Percentiles rank a stretch among this genome's conserved stretches.
Conservation (phyloP, 2,888 invertebrate species). For the Scaptomyza cyrtandrae region DNA sequence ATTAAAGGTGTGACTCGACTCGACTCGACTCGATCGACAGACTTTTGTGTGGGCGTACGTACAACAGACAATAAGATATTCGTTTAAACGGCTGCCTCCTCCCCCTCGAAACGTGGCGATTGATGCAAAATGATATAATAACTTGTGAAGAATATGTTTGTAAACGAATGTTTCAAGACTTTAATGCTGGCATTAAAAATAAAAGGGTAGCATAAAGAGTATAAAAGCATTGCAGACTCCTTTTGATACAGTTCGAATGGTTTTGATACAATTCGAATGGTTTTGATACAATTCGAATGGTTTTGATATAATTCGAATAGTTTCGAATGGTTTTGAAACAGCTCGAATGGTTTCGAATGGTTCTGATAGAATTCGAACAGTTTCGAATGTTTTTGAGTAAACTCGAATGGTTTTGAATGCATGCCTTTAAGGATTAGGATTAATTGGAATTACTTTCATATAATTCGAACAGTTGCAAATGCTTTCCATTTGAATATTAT, state of each 20-base stretch:
- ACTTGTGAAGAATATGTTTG: not conserved
- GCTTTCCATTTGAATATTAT: too few species aligned
- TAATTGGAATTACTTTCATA: too few species aligned
- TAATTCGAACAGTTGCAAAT: too few species aligned
- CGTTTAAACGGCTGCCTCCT: constrained; percentile 15
- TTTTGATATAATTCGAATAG: too few species aligned
- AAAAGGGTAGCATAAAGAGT: not conserved
- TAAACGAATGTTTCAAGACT: too few species aligned
- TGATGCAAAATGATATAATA: not conserved
- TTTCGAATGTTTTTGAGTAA: not conserved
- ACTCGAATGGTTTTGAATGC: too few species aligned
- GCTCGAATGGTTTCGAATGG: too few species aligned
- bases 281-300: too few species aligned
- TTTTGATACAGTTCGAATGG: not conserved
- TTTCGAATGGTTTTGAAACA: too few species aligned
- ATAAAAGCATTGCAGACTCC: not conserved
- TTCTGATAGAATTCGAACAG: not conserved
- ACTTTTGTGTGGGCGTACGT: constrained; percentile 3
- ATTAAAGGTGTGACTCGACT: not conserved
- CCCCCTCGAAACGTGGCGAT: not conserved
- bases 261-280: too few species aligned
- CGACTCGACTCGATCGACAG: not conserved
- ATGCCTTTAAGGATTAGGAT: too few species aligned
- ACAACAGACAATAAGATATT: constrained; percentile 5
- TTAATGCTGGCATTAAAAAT: too few species aligned